Base-by-base conservation (phyloP, 2,888 invertebrate genomes). In the Lepetodrilus schrolli region DNA sequence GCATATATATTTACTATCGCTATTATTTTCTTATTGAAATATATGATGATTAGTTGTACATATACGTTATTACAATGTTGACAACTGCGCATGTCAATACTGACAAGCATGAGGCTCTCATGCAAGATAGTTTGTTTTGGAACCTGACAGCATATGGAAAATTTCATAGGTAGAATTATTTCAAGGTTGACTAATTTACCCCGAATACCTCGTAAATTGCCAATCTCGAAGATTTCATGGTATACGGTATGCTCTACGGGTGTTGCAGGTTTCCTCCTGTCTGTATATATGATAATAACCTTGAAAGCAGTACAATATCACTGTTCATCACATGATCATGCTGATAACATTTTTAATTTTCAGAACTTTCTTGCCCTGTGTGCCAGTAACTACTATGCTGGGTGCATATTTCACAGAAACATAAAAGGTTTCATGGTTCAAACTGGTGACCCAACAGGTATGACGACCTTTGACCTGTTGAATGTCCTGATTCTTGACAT, bases 341-440 rank as follows among this genome's bases (percentile, higher is more conserved):
- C 43, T 8, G 0, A 1, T 43, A 17, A 43, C 17, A 4, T 43
- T 7, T 43, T 43, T 10, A 43, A 78, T 80, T 85, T 90, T 65
- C 87, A 94, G 93, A 99, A 99, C 90, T 99, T 99, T 88, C 91
- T 99, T 74, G 99, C 99, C 0, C 91, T 99, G 5, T 98, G 98
- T 92, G 99, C 96, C 1, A 96, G 96, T 90, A 95, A 95, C 89
- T 99, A 98, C 89, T 96, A 97, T 92, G 93, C 95, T 87, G 93
- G 93, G 38, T 93, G 93, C 85, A 87, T 94, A 23, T 95, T 96
- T 87, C 95, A 95, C 88, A 92, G 95, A 74, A 95, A 95, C 85
- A 95, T 95, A 78, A 94, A 94, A 90, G 94, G 93, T 20, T 95
- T 95, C 84, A 95, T 95, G 90, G 93, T 95, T 4, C 95, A 95